These are phyloP conservation scores for Gymnarchus niloticus DNA, from an alignment of 2,113 vertebrate species.

Conservation along the genomic window DNA sequence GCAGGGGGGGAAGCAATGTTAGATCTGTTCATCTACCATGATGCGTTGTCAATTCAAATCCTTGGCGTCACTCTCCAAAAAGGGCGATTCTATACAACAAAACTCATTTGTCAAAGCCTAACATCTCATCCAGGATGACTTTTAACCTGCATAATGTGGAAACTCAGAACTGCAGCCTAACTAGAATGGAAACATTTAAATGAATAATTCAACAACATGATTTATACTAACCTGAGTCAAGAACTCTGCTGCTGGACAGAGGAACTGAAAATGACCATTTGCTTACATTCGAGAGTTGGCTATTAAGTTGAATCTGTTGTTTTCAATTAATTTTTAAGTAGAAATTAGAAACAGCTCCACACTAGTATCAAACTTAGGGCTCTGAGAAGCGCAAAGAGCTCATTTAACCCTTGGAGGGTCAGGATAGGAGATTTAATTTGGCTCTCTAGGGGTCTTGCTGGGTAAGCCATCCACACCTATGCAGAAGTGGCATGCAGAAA, in stretches of 20 bases:
- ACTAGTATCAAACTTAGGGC: background rate
- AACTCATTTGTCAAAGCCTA: background rate
- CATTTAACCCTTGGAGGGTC: background rate
- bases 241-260: background rate
- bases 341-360: background rate
- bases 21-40: background rate
- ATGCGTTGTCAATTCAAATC: background rate
- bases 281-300: background rate
- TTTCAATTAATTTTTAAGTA: slow-evolving; percentile 9
- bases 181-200: background rate
- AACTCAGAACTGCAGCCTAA: slow-evolving; percentile 5
- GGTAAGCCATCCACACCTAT: background rate
- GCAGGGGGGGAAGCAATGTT: background rate
- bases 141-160: background rate
- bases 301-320: slow-evolving; percentile 7
- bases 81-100: background rate
- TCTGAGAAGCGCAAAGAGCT: background rate
- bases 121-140: background rate
- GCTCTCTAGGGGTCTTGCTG: background rate
- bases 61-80: background rate
- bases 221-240: background rate
- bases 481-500: background rate
- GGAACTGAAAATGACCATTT: background rate
- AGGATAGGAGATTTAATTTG: background rate
- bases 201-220: slow-evolving; percentile 8